Evolutionary conservation across 2,888 invertebrate genomes (phyloP).

Genomic region (Pherbina coryleti): DNA sequence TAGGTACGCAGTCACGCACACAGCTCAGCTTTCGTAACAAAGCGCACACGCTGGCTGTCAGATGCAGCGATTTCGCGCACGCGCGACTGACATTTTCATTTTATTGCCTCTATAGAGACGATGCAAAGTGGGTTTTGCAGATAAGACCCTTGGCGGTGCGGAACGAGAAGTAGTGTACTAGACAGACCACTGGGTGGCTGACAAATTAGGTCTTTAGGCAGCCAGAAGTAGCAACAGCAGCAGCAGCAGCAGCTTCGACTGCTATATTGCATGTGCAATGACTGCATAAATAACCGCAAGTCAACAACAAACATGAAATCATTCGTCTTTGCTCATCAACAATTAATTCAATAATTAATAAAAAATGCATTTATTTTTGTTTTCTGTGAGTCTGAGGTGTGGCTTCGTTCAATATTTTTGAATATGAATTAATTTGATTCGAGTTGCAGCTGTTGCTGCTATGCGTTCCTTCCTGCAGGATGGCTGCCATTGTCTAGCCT

Average conservation of each 20-base stretch:
- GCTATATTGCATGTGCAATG: neutral
- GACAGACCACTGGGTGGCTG: constrained; percentile 2
- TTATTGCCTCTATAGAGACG: too few species aligned
- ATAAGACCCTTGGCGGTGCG: too few species aligned
- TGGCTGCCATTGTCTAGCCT: too few species aligned
- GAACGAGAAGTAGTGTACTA: too few species aligned
- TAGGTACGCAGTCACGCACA: neutral
- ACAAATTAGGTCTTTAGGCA: constrained; percentile 4
- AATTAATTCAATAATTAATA: constrained; percentile 10
- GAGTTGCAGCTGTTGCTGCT: neutral
- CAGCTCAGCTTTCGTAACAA: neutral
- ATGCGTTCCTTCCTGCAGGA: neutral
- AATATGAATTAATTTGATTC: too few species aligned
- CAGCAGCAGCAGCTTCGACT: neutral
- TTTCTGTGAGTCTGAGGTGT: neutral
- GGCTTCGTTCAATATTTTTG: neutral
- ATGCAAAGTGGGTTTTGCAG: too few species aligned
- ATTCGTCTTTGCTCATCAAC: neutral
- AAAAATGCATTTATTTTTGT: neutral
- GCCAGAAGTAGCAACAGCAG: neutral
- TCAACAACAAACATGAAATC: neutral
- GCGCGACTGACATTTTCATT: neutral
- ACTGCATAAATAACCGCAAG: neutral
- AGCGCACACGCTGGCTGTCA: neutral
- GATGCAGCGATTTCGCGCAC: neutral